Base-by-base conservation (phyloP, 2,113 vertebrate genomes). In the Crotalus viridis region DNA sequence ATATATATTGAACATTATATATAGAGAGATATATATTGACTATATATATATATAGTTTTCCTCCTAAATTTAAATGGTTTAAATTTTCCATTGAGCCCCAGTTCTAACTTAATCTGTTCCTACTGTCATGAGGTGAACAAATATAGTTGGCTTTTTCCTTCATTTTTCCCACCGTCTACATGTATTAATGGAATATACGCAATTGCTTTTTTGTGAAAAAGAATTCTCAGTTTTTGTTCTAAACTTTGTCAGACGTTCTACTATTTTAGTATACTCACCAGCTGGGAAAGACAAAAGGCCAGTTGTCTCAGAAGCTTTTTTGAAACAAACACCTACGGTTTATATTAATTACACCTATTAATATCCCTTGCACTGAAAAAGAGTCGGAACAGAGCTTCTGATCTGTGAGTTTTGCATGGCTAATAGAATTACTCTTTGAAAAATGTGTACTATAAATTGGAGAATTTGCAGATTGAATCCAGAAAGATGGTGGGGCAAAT, bases 311-410 rank as follows among this genome's bases (percentile, higher is more conserved):
- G 64, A 92, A 86, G 6, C 52, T 61, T 87, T 88, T 33, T 94
- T 95, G 93, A 89, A 12, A 88, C 19, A 7, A 43, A 52, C 92
- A 24, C 64, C 87, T 89, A 91, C 93, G 89, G 52, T 92, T 90
- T 92, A 15, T 90, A 3, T 95, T 94, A 57, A 95, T 95, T 94
- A 61, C 39, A 92, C 54, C 93, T 93, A 85, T 95, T 95, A 95
- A 93, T 95, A 95, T 87, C 59, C 89, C 10, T 88, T 55, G 52
- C 94, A 28, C 85, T 92, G 26, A 33, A 48, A 57, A 89, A 94
- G 93, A 95, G 64, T 86, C 61, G 2, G 54, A 95, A n/a, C 91
- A 90, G 13, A 2, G 9, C 22, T 56, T 90, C 92, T 59, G 8
- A 51, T 92, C 91, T 94, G 93, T 85, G 22, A 91, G 55, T 93